Percentiles rank a stretch among this genome's conserved stretches.
Evolutionary conservation across 2,113 vertebrate genomes (phyloP).

Genomic region (Laterallus jamaicensis): DNA sequence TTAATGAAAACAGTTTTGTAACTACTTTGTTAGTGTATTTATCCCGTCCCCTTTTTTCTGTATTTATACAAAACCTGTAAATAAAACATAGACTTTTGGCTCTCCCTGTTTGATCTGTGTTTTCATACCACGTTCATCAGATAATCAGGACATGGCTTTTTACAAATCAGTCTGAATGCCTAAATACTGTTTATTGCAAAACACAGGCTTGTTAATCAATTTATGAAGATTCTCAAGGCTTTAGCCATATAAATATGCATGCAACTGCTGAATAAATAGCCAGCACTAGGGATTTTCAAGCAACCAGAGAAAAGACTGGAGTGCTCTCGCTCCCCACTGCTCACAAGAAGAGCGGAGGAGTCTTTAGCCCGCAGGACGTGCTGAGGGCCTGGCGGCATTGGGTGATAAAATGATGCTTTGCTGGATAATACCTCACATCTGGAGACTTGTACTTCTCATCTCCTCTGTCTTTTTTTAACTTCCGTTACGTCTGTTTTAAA

Average conservation of each 20-base stretch:
- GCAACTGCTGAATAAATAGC: background rate
- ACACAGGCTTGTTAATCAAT: background rate
- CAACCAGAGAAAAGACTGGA: background rate
- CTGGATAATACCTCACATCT: conserved; percentile 45
- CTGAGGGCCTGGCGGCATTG: background rate
- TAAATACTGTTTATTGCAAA: conserved; percentile 15
- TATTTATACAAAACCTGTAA: conserved; percentile 24
- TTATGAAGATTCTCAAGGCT: background rate
- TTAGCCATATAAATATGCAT: background rate
- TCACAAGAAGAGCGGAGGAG: background rate
- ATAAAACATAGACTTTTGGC: conserved; percentile 21
- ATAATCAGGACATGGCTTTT: background rate
- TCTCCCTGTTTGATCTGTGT: background rate
- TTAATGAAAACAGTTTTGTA: conserved; percentile 51
- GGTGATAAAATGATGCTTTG: conserved; percentile 33
- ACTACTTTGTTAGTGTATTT: conserved; percentile 14
- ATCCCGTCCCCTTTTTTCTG: background rate
- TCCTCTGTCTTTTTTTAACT: conserved; percentile 39
- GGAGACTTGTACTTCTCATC: conserved; percentile 47
- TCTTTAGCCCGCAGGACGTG: background rate
- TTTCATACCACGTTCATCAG: background rate
- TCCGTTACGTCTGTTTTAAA: conserved; percentile 69
- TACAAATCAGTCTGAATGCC: background rate
- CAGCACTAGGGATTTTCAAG: background rate
- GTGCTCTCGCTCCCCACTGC: background rate